A percentile compares a stretch with the other conserved stretches of the same genome.
Conservation (phyloP, 1,140 invertebrate species). For the Schlechtendalia chinensis region DNA sequence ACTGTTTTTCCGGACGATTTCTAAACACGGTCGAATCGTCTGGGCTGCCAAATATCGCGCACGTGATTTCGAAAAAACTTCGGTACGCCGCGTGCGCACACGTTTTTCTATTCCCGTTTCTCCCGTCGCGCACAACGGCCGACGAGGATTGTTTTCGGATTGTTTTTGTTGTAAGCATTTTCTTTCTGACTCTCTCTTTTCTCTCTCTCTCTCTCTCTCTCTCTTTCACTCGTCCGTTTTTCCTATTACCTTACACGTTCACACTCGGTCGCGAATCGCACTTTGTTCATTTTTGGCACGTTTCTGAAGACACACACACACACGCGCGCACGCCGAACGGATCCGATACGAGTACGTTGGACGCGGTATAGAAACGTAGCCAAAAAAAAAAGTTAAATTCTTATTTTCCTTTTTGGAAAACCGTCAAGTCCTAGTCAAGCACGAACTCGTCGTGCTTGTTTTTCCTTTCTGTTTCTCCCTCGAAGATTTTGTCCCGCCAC, state of each 20-base stretch:
- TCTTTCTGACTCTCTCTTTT: not conserved
- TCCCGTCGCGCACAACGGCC: too few relatives aligned
- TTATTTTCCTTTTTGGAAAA: conserved; percentile 23
- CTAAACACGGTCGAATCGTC: too few relatives aligned
- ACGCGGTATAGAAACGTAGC: not conserved
- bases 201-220: not conserved
- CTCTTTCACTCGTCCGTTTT: not conserved
- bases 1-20: too few relatives aligned
- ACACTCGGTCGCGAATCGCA: not conserved
- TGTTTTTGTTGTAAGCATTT: not conserved
- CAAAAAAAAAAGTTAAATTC: conserved; percentile 20
- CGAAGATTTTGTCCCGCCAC: not conserved
- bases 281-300: conserved; percentile 36
- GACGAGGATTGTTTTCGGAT: not conserved
- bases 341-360: not conserved
- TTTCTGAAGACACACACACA: not conserved
- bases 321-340: not conserved
- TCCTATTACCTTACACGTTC: conserved; percentile 26
- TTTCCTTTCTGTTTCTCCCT: not conserved
- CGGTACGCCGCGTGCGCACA: too few relatives aligned
- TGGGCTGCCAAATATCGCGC: too few relatives aligned
- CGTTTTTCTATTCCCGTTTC: not conserved
- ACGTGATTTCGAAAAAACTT: too few relatives aligned
- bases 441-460: not conserved
- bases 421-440: not conserved